Evolutionary conservation across 2,888 invertebrate genomes (phyloP), one percentile per base, ranked within the genome.

Genomic region (Cheilosia pagana): DNA sequence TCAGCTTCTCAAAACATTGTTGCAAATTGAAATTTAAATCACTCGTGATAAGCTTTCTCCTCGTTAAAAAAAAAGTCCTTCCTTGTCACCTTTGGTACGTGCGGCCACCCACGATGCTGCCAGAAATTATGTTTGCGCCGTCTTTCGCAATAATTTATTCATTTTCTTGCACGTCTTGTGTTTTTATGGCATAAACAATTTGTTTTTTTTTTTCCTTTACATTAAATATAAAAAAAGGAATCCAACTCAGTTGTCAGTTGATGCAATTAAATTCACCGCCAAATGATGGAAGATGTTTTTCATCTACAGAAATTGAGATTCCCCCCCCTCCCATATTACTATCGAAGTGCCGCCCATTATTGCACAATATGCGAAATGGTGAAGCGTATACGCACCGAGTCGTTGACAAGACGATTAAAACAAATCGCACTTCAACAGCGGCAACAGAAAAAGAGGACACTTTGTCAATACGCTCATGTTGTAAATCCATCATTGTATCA

Each of bases 361-460:
- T 71, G 70, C 72, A 74, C 60, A 74, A 65, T 65, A 35, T 23
- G 23, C 10, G 39, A 70, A 62, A 16, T 53, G 41, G 28, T 35
- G 1, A 59, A 70, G 45, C 39, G 68, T 31, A 53, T 31, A 53
- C 63, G 57, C 63, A 39, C 53, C 25, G 55, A 28, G 55, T 48
- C 50, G 41, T 71, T 48, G 57, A 63, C 63, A 60, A 50, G 19
- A 48, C 45, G 21, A 23, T 60, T 67, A 72, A 67, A 79, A 72
- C 31, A 35, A 60, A 72, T 39, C 55, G 25, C 67, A 57, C n/a
- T 31, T 31, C 60, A 35, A 55, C 19, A 10, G 3, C 1, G 7
- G 10, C 28, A 10, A 45, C 19, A 59, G n/a, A 62, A 53, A 68
- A 59, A 52, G 39, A 12, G 7, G 19, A 45, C 12, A 21, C 25